Percentiles rank a stretch among this genome's conserved stretches.
Conservation (phyloP, 2,888 invertebrate genomes). For the Dynastes grantii region DNA sequence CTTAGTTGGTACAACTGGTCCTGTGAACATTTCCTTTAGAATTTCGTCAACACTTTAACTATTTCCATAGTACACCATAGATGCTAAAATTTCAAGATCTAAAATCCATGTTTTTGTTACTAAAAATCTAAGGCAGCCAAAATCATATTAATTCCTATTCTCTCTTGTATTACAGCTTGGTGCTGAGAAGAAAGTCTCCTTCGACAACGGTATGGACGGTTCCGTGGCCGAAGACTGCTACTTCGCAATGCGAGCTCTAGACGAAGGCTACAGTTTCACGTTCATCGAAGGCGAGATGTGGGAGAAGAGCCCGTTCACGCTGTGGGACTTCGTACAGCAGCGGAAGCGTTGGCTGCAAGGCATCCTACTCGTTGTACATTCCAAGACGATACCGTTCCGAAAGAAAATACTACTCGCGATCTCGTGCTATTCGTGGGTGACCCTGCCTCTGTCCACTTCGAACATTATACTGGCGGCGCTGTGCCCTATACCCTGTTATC, state of each 20-base stretch:
- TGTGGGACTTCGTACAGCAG: conserved; percentile 96
- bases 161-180: conserved; percentile 77
- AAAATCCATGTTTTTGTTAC: too few species aligned
- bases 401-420: conserved; percentile 88
- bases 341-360: conserved; percentile 97
- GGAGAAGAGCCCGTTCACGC: conserved; percentile 96
- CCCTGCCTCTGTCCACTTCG: conserved; percentile 92
- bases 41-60: too few species aligned
- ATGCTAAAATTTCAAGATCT: too few species aligned
- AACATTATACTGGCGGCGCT: conserved; percentile 88
- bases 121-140: too few species aligned
- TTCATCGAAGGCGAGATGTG: conserved; percentile 99
- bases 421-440: conserved; percentile 97
- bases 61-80: too few species aligned
- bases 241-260: conserved; percentile 96
- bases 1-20: too few species aligned
- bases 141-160: too few species aligned
- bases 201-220: conserved; percentile 96
- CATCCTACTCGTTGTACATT: conserved; percentile 90
- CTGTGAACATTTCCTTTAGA: too few species aligned
- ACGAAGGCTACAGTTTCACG: conserved; percentile 92
- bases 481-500: conserved; percentile 91
- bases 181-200: conserved; percentile 93
- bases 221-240: conserved; percentile 99
- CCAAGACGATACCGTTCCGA: conserved; percentile 84